A percentile compares a stretch with the other conserved stretches of the same genome.
Evolutionary conservation across 2,888 invertebrate genomes (phyloP).

Genomic region (Sclerodermus sp.): DNA sequence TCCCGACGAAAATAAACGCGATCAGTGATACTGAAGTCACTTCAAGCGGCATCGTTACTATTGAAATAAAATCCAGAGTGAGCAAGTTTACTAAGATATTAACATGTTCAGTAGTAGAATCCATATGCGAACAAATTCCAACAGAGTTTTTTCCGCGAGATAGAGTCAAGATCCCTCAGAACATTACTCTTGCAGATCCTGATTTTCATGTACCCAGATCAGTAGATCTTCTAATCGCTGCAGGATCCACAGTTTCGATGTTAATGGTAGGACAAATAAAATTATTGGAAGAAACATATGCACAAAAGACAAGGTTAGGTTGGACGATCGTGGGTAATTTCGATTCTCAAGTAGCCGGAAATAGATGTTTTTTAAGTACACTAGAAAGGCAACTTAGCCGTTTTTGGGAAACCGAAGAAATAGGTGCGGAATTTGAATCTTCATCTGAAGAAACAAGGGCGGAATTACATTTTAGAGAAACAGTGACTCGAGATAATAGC

Average conservation of each 20-base stretch:
- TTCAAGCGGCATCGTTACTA: neutral
- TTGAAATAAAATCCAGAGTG: neutral
- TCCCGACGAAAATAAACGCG: neutral
- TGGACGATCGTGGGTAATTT: conserved; percentile 23
- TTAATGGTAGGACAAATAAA: conserved; percentile 14
- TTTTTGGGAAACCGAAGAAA: conserved; percentile 18
- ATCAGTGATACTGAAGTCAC: neutral
- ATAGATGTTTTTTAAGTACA: conserved; percentile 12
- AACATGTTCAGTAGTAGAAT: neutral
- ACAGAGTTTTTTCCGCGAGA: conserved; percentile 5
- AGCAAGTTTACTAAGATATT: neutral
- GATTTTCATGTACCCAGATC: conserved; percentile 12
- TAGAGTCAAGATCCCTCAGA: conserved; percentile 5
- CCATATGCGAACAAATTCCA: neutral
- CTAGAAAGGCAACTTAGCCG: conserved; percentile 5
- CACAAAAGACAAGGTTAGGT: conserved; percentile 16
- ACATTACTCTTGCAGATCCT: conserved; percentile 13
- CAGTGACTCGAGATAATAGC: neutral
- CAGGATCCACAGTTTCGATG: conserved; percentile 11
- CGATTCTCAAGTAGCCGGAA: conserved; percentile 5
- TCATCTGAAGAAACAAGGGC: conserved; percentile 10
- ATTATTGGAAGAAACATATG: conserved; percentile 2
- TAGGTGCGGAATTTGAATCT: neutral
- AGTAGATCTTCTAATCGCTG: conserved; percentile 11
- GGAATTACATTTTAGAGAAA: conserved; percentile 6